phyloP scores from a whole-genome alignment of 1,140 invertebrate species.

The Scaptomyza hsui region DNA sequence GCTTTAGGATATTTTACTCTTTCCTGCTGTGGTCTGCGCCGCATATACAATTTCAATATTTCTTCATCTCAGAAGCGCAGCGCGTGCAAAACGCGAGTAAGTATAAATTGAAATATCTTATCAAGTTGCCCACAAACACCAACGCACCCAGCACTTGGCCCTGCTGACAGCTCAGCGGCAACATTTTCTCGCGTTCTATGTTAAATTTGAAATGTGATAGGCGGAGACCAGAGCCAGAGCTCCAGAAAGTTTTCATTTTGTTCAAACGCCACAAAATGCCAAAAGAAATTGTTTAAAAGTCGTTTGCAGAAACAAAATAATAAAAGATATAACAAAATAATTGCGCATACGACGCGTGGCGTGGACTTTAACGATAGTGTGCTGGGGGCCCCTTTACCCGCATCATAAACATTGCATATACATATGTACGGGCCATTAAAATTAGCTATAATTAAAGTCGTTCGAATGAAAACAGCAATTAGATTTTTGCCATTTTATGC shows the following conservation, averaged over 20 bases:
- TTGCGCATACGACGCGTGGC: conserved; percentile 65
- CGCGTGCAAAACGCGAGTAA: conserved; percentile 25
- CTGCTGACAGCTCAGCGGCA: conserved; percentile 43
- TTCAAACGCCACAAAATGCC: background rate
- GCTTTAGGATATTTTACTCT: background rate
- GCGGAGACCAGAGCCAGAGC: background rate
- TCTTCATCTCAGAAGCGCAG: conserved; percentile 57
- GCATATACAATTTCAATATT: conserved; percentile 76
- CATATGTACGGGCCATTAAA: conserved; percentile 72
- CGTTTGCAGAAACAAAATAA: background rate
- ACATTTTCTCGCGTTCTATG: conserved; percentile 23
- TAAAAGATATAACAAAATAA: conserved; percentile 19
- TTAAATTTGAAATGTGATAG: conserved; percentile 75
- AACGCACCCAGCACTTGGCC: too few species aligned
- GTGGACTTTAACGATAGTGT: conserved; percentile 6
- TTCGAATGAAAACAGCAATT: conserved; percentile 62
- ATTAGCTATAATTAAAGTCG: conserved; percentile 71
- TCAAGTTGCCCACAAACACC: conserved; percentile 47
- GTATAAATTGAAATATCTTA: conserved; percentile 78
- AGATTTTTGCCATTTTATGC: conserved; percentile 32
- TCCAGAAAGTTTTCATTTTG: background rate
- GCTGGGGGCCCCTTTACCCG: background rate
- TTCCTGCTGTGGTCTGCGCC: conserved; percentile 1
- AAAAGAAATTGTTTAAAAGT: conserved; percentile 10
- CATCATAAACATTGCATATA: conserved; percentile 58